Percentiles rank a stretch among this genome's conserved stretches.
These are phyloP conservation scores for Brachynemurus nebulosus DNA, from an alignment of 2,888 invertebrate species.

Conservation along the genomic window DNA sequence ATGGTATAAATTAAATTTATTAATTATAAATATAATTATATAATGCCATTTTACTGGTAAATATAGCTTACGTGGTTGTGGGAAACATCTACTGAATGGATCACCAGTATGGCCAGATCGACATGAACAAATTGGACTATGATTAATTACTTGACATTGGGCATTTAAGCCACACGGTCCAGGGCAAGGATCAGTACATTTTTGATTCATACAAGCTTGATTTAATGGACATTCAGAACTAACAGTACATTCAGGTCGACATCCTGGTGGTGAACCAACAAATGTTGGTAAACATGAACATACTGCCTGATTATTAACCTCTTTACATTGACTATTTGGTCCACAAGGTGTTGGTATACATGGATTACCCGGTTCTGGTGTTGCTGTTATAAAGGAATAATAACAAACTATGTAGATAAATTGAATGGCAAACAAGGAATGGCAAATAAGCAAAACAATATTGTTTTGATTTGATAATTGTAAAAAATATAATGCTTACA, in stretches of 20 bases:
- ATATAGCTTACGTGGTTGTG: constrained; percentile 33
- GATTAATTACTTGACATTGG: constrained; percentile 62
- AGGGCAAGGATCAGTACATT: constrained; percentile 69
- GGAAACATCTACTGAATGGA: constrained; percentile 55
- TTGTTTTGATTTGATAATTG: neutral
- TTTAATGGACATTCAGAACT: constrained; percentile 61
- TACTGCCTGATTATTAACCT: constrained; percentile 55
- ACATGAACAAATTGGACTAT: constrained; percentile 69
- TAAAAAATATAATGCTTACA: neutral
- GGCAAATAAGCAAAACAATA: too few relatives aligned
- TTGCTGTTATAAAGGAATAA: constrained; percentile 4
- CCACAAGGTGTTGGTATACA: constrained; percentile 63
- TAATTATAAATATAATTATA: too few relatives aligned
- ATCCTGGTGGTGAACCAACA: constrained; percentile 62
- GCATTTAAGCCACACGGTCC: constrained; percentile 68
- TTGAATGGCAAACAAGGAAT: too few relatives aligned
- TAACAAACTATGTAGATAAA: too few relatives aligned
- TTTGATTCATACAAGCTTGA: constrained; percentile 63
- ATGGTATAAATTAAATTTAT: too few relatives aligned
- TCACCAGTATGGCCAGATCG: constrained; percentile 52
- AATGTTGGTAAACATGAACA: constrained; percentile 58
- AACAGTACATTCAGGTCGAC: constrained; percentile 61
- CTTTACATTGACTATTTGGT: constrained; percentile 61
- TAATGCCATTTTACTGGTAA: too few relatives aligned
- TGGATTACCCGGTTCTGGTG: constrained; percentile 32